These are phyloP conservation scores for Muntiacus muntjak DNA, from an alignment of 2,113 vertebrate species.

Conservation along the genomic window DNA sequence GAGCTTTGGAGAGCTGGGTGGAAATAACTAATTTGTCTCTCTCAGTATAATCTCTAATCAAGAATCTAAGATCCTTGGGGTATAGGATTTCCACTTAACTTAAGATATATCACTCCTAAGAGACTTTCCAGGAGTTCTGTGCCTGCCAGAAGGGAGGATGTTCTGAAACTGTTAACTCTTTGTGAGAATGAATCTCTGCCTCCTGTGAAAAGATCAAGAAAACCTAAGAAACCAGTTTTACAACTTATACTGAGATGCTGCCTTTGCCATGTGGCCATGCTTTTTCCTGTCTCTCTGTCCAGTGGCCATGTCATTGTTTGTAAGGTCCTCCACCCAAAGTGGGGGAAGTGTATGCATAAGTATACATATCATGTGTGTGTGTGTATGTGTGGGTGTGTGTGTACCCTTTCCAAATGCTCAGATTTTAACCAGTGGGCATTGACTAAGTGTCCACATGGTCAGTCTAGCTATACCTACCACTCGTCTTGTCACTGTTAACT, in stretches of 20 bases:
- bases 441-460: background rate
- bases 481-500: background rate
- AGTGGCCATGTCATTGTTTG: background rate
- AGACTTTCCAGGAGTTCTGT: background rate
- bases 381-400: background rate
- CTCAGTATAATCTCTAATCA: background rate
- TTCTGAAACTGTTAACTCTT: background rate
- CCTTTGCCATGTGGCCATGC: background rate
- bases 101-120: background rate
- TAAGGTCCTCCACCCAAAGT: background rate
- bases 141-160: background rate
- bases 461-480: background rate
- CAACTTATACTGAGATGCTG: background rate
- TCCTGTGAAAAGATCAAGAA: background rate
- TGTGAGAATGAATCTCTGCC: background rate
- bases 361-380: background rate
- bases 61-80: background rate
- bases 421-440: background rate
- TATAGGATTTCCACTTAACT: slow-evolving; percentile 5
- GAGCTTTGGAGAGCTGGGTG: background rate
- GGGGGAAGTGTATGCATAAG: background rate
- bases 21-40: slow-evolving; percentile 41
- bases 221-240: background rate
- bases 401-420: background rate
- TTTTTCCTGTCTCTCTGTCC: background rate